Conservation (phyloP, 2,888 invertebrate genomes). For the Nymphalis urticae region DNA sequence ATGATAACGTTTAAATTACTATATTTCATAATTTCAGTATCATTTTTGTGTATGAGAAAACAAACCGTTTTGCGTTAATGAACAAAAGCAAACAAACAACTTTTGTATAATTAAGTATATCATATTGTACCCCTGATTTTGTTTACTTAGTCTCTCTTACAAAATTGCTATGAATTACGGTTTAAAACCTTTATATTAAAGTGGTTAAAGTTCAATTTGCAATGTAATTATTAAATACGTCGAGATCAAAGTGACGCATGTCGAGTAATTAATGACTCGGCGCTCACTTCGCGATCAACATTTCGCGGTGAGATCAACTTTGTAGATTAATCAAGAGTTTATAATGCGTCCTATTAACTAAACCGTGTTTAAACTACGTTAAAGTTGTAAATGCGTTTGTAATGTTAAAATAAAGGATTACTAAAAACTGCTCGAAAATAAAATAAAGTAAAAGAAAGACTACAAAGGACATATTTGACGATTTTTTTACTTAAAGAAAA, state of each 20-base stretch:
- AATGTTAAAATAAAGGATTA: no score
- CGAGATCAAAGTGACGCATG: slow-evolving; percentile 21
- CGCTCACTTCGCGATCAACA: slow-evolving; percentile 6
- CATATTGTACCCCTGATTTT: background rate
- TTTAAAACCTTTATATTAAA: slow-evolving; percentile 7
- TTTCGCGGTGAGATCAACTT: slow-evolving; percentile 2
- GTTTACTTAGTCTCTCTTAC: background rate
- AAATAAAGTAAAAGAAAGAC: no score
- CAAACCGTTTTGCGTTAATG: no score
- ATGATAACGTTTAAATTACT: no score
- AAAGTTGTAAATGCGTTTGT: background rate
- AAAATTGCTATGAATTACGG: background rate
- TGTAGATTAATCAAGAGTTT: slow-evolving; percentile 10
- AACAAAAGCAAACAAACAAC: no score
- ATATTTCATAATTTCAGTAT: no score
- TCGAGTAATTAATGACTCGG: slow-evolving; percentile 18
- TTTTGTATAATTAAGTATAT: no score
- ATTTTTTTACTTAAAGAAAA: no score
- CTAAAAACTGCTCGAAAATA: no score
- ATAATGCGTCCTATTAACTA: slow-evolving; percentile 5
- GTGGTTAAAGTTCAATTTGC: slow-evolving; percentile 3
- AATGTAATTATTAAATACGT: slow-evolving; percentile 2
- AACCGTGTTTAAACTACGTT: background rate
- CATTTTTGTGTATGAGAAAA: no score
- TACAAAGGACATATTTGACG: no score